Base-by-base conservation (phyloP, 1,140 invertebrate species). In the Pseudomyrmex flavicornis region DNA sequence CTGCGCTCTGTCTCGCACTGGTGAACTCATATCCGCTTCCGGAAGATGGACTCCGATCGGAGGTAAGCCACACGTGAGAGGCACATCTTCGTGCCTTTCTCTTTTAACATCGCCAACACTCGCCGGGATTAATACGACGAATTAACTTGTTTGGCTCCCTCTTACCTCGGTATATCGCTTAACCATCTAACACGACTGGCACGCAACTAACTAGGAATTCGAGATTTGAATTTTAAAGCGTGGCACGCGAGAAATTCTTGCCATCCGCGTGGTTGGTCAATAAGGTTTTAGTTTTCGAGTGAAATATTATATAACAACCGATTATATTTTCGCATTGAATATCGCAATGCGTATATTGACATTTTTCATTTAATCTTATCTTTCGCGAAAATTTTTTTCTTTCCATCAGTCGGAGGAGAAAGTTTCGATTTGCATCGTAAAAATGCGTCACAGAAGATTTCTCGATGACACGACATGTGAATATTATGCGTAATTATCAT, bases 1-100 rank as follows among this genome's bases (percentile, higher is more conserved):
- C 87, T 66, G 89, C 86, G 73, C 59, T 93, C 7, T 92, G 93
- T 83, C 80, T 92, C 75, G 87, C 91, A 35, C 77, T 92, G 75
- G 92, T 91, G 74, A 89, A 83, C 72, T 91, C 93, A 50, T 46
- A 91, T 86, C 93, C 93, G 63, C 72, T 93, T 88, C 85, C 92
- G 62, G 89, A 91, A 61, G 83, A 86, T 58, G 86, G 91, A 48
- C 88, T 94, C 58, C 88, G 87, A 26, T 94, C 93, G 73, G 90
- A 92, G 92, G 93, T 92, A 89, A 92, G 92, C 88, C 88, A 75
- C 48, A 26, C 56, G 54, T 63, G 65, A 69, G 65, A 63, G 12
- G 56, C 12, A 22, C 76, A 58, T 35, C 52, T 54, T 52, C 48
- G 58, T 58, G 65, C 63, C 76, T 80, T 80, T 80, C 76, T 80